Evolutionary conservation across 2,888 invertebrate species (phyloP), one percentile per base, ranked within the genome.

Genomic region (Cheilosia vulpina): DNA sequence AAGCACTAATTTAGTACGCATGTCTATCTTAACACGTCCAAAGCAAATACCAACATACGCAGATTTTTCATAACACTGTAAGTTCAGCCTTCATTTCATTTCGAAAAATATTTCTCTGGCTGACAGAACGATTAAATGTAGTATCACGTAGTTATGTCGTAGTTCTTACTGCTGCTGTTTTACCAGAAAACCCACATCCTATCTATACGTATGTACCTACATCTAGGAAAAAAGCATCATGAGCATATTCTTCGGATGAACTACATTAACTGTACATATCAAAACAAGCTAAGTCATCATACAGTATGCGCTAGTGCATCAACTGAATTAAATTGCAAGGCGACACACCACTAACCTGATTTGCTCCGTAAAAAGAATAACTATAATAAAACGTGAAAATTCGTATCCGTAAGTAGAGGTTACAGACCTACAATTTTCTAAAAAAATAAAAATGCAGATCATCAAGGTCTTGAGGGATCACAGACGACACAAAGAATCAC

Each of bases 401-500:
- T 75, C 53, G 21, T 75, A 41, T 45, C 19, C 68, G 41, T 57
- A 66, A 60, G 41, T 75, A 21, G 55, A 81, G 80, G 80, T 75
- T 75, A 68, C 62, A 68, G 75, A 63, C 68, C 68, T 62, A 69
- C 45, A 66, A 73, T 79, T 81, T 75, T 31, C 62, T 38, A 41
- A 45, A 47, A 50, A 55, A 38, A 55, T 0, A 57, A 60, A 45
- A 41, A 41, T 43, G 17, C 13, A 43, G 21, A 31, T 31, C 62
- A 52, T 79, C 80, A 81, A 81, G 80, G 80, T 81, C 68, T 80
- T 63, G 34, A 75, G 75, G 62, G 73, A 73, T 73, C 73, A 73
- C 55, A 65, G 21, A n/a, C 38, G 24, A 9, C 24, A 75, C 27
- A 55, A 57, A 57, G 21, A 63, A 41, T 21, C 21, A 62, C 21